These are phyloP conservation scores for Osmerus mordax DNA, from an alignment of 2,113 vertebrate species.

Conservation along the genomic window DNA sequence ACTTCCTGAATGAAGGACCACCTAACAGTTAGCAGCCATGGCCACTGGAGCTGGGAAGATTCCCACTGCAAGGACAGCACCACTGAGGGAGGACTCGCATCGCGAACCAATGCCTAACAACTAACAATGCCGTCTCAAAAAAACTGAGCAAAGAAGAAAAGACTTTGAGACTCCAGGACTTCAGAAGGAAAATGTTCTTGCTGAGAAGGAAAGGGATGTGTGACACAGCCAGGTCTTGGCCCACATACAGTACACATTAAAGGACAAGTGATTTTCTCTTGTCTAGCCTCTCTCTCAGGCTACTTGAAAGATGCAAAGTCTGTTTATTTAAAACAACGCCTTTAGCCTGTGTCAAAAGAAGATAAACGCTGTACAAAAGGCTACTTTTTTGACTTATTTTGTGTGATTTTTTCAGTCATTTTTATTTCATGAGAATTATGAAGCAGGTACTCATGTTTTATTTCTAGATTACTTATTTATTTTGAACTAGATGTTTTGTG, in stretches of 20 bases:
- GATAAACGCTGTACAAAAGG: slow-evolving; percentile 75
- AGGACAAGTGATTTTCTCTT: slow-evolving; percentile 69
- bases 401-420: slow-evolving; percentile 39
- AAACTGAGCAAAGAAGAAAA: slow-evolving; percentile 51
- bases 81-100: slow-evolving; percentile 57
- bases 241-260: slow-evolving; percentile 36
- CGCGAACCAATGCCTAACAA: slow-evolving; percentile 51
- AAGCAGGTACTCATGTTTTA: slow-evolving; percentile 72
- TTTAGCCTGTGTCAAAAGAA: slow-evolving; percentile 76
- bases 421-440: slow-evolving; percentile 64
- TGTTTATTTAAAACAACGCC: slow-evolving; percentile 78
- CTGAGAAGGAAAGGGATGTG: slow-evolving; percentile 51
- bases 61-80: slow-evolving; percentile 57
- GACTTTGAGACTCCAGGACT: slow-evolving; percentile 43
- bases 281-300: slow-evolving; percentile 76
- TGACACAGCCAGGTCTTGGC: slow-evolving; percentile 53
- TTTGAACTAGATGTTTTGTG: slow-evolving; percentile 70
- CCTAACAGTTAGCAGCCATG: slow-evolving; percentile 80
- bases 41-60: slow-evolving; percentile 40
- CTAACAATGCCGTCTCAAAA: slow-evolving; percentile 68
- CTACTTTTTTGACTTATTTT: slow-evolving; percentile 63
- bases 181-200: slow-evolving; percentile 51
- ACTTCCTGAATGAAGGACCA: slow-evolving; percentile 90
- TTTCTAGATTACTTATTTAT: slow-evolving; percentile 73
- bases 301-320: slow-evolving; percentile 78